These are phyloP conservation scores for Panzeria rudis DNA, from an alignment of 2,888 invertebrate species.

Conservation along the genomic window DNA sequence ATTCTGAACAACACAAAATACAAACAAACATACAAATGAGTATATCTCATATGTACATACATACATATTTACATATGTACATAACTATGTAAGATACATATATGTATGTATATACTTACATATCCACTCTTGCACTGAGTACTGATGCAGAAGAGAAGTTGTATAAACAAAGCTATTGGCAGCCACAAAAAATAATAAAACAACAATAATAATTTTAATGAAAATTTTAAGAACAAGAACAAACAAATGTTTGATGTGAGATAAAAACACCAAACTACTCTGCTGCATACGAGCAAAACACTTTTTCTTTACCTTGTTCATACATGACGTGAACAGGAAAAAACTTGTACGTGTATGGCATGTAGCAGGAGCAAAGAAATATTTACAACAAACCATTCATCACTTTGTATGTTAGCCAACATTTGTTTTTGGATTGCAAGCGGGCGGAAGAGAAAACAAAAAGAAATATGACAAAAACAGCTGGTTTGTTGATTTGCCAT, in stretches of 20 bases:
- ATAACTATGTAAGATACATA: background rate
- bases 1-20: conserved; percentile 32
- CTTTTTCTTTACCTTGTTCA: conserved; percentile 46
- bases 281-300: conserved; percentile 16
- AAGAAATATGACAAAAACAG: conserved; percentile 63
- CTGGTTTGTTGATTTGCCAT: conserved; percentile 61
- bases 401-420: background rate
- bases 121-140: background rate
- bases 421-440: conserved; percentile 19
- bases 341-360: conserved; percentile 69
- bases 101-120: background rate
- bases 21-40: background rate
- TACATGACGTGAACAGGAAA: conserved; percentile 49
- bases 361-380: conserved; percentile 71
- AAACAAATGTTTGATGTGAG: conserved; percentile 71
- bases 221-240: conserved; percentile 43
- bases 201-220: conserved; percentile 17
- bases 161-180: conserved; percentile 53
- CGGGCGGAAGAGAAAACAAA: conserved; percentile 50
- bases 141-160: conserved; percentile 38
- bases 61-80: background rate
- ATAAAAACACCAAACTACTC: conserved; percentile 54
- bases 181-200: conserved; percentile 27
- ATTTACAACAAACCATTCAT: background rate
- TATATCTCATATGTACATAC: background rate